These are phyloP conservation scores for Lomographa bimaculata DNA, from an alignment of 2,888 invertebrate genomes.

Conservation along the genomic window DNA sequence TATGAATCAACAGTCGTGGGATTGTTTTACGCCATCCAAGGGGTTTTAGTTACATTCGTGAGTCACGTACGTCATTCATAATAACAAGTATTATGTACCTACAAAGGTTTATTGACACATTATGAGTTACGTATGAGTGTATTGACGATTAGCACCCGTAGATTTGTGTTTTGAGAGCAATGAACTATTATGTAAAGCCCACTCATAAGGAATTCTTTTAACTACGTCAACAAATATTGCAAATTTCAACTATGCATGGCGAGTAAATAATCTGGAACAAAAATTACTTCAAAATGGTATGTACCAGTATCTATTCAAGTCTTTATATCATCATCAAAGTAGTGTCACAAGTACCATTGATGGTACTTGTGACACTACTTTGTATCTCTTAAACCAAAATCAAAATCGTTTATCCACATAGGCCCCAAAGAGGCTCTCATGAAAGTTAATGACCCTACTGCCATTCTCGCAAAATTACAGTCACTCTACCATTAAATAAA, in stretches of 20 bases:
- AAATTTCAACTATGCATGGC: conserved; percentile 14
- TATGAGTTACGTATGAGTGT: conserved; percentile 30
- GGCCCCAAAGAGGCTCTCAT: too few species aligned
- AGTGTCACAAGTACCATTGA: too few species aligned
- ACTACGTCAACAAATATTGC: conserved; percentile 14
- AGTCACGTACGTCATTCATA: conserved; percentile 39
- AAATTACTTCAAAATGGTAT: conserved; percentile 3
- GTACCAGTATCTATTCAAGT: too few species aligned
- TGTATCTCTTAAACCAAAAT: too few species aligned
- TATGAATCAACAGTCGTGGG: conserved; percentile 55
- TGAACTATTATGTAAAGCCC: conserved; percentile 32
- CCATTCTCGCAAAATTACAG: too few species aligned
- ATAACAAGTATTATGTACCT: conserved; percentile 21
- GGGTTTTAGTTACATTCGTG: conserved; percentile 43
- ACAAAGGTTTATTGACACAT: conserved; percentile 44
- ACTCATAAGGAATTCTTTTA: conserved; percentile 16
- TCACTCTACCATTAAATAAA: too few species aligned
- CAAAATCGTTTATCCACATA: too few species aligned
- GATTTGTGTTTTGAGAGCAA: conserved; percentile 27
- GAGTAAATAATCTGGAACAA: conserved; percentile 12
- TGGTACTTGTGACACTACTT: too few species aligned
- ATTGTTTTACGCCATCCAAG: conserved; percentile 57
- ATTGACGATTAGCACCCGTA: conserved; percentile 36
- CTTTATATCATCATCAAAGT: too few species aligned
- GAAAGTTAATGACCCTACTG: too few species aligned